phyloP scores from a whole-genome alignment of 2,113 vertebrate species.

The Eclectus roratus region DNA sequence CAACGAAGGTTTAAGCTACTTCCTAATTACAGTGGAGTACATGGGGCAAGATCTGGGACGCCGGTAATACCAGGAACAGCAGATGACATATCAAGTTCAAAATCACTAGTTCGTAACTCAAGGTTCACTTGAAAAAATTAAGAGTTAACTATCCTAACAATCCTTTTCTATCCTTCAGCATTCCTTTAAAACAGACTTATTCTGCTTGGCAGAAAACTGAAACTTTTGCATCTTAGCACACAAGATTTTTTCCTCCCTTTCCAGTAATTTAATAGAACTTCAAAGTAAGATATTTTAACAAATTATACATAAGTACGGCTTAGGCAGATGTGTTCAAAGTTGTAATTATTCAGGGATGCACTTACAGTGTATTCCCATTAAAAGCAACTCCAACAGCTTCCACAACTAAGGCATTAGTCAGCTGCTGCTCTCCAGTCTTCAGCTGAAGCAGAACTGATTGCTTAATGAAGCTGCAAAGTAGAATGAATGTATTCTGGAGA shows the following conservation, averaged over 20 bases:
- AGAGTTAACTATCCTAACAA: not conserved
- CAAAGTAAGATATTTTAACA: not conserved
- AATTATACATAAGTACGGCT: not conserved
- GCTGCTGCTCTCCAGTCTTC: not conserved
- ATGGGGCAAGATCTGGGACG: not conserved
- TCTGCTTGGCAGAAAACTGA: not conserved
- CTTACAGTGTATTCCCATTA: not conserved
- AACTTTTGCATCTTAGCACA: not conserved
- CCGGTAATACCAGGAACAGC: not conserved
- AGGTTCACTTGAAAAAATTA: not conserved
- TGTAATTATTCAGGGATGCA: not conserved
- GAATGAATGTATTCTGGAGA: not conserved
- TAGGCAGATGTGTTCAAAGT: not conserved
- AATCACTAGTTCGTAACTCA: not conserved
- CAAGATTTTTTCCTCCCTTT: not conserved
- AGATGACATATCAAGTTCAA: not conserved
- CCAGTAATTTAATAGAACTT: not conserved
- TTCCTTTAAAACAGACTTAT: not conserved
- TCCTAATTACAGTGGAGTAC: not conserved
- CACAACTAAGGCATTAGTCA: not conserved
- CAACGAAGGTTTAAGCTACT: not conserved
- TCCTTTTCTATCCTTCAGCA: not conserved
- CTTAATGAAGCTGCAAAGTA: not conserved
- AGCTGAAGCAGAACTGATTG: not conserved
- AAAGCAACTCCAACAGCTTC: not conserved